These are phyloP conservation scores for Microctonus brassicae DNA, from an alignment of 2,888 invertebrate species.

Conservation along the genomic window DNA sequence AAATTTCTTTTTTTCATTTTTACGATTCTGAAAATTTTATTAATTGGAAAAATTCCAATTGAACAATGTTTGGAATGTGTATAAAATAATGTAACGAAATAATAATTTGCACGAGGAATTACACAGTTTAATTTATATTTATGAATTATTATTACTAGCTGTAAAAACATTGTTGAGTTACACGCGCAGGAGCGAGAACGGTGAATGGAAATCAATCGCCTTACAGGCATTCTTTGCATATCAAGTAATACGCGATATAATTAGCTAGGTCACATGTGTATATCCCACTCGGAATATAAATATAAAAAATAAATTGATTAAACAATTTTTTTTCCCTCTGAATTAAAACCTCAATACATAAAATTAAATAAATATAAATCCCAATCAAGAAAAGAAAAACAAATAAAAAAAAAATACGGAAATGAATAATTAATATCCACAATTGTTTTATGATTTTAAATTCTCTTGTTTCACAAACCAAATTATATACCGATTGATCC, in stretches of 20 bases:
- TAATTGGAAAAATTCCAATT: not conserved
- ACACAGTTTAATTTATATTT: slow-evolving; percentile 15
- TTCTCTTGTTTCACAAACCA: not conserved
- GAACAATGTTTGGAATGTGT: not conserved
- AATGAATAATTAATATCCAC: not conserved
- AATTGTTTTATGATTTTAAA: not conserved
- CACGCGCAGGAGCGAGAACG: slow-evolving; percentile 37
- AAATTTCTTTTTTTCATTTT: too few species aligned
- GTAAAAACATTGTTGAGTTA: slow-evolving; percentile 11
- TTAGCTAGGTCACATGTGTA: not conserved
- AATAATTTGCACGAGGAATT: slow-evolving; percentile 6
- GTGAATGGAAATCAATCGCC: slow-evolving; percentile 52
- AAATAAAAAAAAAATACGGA: not conserved
- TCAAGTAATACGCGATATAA: slow-evolving; percentile 26
- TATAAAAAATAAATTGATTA: not conserved
- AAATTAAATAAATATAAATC: not conserved
- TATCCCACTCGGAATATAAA: not conserved
- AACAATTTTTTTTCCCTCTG: not conserved
- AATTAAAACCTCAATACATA: not conserved
- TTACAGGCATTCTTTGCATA: slow-evolving; percentile 48
- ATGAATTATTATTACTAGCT: slow-evolving; percentile 4
- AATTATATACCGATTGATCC: not conserved
- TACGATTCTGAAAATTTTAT: too few species aligned
- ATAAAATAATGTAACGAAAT: not conserved
- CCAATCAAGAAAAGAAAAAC: too few species aligned